Conservation (phyloP, 2,888 invertebrate species). For the Parascotia fuliginaria region DNA sequence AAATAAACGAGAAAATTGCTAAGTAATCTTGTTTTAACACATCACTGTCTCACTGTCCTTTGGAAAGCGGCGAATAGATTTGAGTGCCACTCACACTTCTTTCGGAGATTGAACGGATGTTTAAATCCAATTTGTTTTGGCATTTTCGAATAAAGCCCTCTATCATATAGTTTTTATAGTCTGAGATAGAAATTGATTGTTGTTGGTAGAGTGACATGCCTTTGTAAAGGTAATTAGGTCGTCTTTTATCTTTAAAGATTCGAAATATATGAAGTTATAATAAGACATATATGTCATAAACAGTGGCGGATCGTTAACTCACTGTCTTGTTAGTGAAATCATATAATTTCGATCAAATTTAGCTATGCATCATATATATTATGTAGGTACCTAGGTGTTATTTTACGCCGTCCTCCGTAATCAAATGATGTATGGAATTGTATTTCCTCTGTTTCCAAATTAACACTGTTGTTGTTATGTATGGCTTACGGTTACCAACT, state of each 20-base stretch:
- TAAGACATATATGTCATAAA: background rate
- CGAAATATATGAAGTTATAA: too few species aligned
- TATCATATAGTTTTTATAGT: conserved; percentile 24
- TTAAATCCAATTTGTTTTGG: conserved; percentile 49
- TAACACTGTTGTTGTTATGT: too few species aligned
- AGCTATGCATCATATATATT: too few species aligned
- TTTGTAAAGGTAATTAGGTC: background rate
- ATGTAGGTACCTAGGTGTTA: too few species aligned
- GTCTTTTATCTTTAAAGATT: background rate
- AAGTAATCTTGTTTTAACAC: conserved; percentile 31
- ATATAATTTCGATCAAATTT: too few species aligned
- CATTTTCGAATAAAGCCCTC: conserved; percentile 29
- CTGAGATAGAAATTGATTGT: conserved; percentile 24
- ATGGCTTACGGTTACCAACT: too few species aligned
- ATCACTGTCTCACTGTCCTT: conserved; percentile 13
- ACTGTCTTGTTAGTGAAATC: background rate
- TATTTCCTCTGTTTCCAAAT: too few species aligned
- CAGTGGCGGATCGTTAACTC: background rate
- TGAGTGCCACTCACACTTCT: conserved; percentile 23
- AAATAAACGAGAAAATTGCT: conserved; percentile 2
- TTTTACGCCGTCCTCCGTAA: too few species aligned
- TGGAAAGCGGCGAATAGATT: conserved; percentile 18
- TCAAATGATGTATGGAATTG: too few species aligned
- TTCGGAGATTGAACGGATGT: conserved; percentile 38
- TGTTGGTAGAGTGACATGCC: conserved; percentile 2